Evolutionary conservation across 2,888 invertebrate species (phyloP).

Genomic region (Drosophila niveifrons): DNA sequence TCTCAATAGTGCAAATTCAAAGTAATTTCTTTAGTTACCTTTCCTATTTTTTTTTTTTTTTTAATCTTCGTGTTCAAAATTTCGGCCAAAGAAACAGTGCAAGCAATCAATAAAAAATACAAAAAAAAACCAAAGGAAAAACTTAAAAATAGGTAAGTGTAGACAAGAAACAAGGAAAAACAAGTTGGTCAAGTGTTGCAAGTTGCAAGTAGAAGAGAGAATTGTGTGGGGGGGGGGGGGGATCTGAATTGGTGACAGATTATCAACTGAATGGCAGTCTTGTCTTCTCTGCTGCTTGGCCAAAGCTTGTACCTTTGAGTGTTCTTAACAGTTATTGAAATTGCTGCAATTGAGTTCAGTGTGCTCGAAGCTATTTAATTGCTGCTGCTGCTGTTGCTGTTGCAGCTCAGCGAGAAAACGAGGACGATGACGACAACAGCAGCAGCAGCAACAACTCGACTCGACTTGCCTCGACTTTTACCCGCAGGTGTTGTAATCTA

Average conservation of each 20-base stretch:
- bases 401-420: slow-evolving; percentile 16
- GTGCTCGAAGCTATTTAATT: slow-evolving; percentile 79
- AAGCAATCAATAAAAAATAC: slow-evolving; percentile 30
- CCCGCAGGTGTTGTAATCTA: slow-evolving; percentile 78
- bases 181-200: slow-evolving; percentile 16
- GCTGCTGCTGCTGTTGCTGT: slow-evolving; percentile 43
- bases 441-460: slow-evolving; percentile 21
- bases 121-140: too few relatives aligned
- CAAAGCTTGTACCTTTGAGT: slow-evolving; percentile 56
- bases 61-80: slow-evolving; percentile 42
- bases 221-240: not conserved
- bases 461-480: slow-evolving; percentile 54
- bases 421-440: slow-evolving; percentile 17
- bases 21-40: not conserved
- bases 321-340: slow-evolving; percentile 76
- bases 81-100: slow-evolving; percentile 36
- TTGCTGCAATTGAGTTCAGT: slow-evolving; percentile 74
- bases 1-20: slow-evolving; percentile 49
- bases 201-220: not conserved
- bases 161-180: not conserved
- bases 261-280: slow-evolving; percentile 42
- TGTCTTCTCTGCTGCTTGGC: slow-evolving; percentile 13
- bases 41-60: slow-evolving; percentile 43
- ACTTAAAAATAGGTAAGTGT: slow-evolving; percentile 62
- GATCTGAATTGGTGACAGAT: slow-evolving; percentile 50